Base-by-base conservation (phyloP, 2,113 vertebrate genomes). In the Anhinga rufa region DNA sequence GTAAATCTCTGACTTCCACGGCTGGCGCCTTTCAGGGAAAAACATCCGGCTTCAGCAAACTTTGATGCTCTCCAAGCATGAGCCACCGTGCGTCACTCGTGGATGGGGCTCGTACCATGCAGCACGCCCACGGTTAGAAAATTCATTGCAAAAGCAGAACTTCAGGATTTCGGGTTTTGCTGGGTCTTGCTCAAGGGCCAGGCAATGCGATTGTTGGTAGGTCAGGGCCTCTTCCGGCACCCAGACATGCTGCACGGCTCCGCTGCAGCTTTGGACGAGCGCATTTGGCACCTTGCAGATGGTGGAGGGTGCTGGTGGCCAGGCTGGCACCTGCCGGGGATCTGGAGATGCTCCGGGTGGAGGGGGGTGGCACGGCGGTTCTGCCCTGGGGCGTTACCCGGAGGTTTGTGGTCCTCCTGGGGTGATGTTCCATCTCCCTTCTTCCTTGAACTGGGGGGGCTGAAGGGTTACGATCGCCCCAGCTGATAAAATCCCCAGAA, bases 331-430 rank as follows among this genome's bases (percentile, higher is more conserved):
- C 58, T 17, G 32, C 6, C 0, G 2, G 18, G 82, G 42, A 2
- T 12, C 4, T 0, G 1, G 58, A 9, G 82, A 1, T 14, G 66
- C 17, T 34, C 1, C 0, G 34, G 48, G 25, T 0, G 6, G 34
- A 29, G 58, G 20, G 15, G 34, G 21, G 8, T 14, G 46, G 16
- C 0, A 1, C 1, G 52, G 15, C 1, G 5, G 18, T 21, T 26
- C 61, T n/a, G 17, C 44, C n/a, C 12, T 5, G 5, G 8, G 42
- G 42, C 25, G 36, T 17, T 14, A 28, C 38, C 55, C 3, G 3
- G 9, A 13, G 49, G 29, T 42, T 5, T 6, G 86, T 14, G 60
- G 16, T n/a, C 42, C 31, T 60, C 21, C 19, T 6, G 52, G 29
- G 12, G 51, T 10, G 76, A 40, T 46, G 62, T 8, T 46, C 10